phyloP scores from a whole-genome alignment of 1,140 invertebrate species.

The Himalopsyche phryganea region DNA sequence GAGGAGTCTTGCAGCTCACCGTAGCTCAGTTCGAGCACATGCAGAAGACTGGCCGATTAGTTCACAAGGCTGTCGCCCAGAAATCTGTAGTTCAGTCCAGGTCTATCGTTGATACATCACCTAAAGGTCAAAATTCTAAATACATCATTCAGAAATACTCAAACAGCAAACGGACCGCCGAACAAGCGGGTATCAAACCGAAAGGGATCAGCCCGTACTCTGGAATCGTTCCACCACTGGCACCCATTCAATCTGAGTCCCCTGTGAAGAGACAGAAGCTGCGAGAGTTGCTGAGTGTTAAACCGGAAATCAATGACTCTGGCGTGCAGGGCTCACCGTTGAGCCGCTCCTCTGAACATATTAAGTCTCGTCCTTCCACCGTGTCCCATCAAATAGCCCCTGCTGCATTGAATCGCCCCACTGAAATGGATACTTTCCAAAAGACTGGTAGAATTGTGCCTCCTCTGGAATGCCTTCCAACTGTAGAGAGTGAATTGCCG shows the following conservation, averaged over 20 bases:
- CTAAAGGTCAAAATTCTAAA: slow-evolving; percentile 38
- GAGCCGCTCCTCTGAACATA: too few relatives aligned
- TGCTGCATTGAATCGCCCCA: neutral
- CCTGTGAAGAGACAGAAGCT: slow-evolving; percentile 35
- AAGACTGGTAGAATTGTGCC: neutral
- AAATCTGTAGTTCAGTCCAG: neutral
- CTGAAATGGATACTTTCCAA: neutral
- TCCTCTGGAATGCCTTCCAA: neutral
- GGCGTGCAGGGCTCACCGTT: slow-evolving; percentile 3
- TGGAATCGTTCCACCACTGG: slow-evolving; percentile 4
- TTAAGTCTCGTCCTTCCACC: neutral
- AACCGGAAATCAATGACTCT: neutral
- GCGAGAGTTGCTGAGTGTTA: slow-evolving; percentile 27
- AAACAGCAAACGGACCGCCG: slow-evolving; percentile 20
- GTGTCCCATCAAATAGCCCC: too few relatives aligned
- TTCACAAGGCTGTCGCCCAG: neutral
- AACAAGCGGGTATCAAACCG: neutral
- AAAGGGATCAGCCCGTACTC: slow-evolving; percentile 24
- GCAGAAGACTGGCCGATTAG: slow-evolving; percentile 41
- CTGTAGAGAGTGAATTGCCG: neutral
- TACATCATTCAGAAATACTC: slow-evolving; percentile 44
- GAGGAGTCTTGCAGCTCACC: slow-evolving; percentile 47
- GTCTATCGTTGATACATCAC: slow-evolving; percentile 7
- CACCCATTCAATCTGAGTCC: slow-evolving; percentile 27
- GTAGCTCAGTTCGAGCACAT: slow-evolving; percentile 50